These are phyloP conservation scores for Entomobrya proxima DNA, from an alignment of 2,888 invertebrate genomes.

Conservation along the genomic window DNA sequence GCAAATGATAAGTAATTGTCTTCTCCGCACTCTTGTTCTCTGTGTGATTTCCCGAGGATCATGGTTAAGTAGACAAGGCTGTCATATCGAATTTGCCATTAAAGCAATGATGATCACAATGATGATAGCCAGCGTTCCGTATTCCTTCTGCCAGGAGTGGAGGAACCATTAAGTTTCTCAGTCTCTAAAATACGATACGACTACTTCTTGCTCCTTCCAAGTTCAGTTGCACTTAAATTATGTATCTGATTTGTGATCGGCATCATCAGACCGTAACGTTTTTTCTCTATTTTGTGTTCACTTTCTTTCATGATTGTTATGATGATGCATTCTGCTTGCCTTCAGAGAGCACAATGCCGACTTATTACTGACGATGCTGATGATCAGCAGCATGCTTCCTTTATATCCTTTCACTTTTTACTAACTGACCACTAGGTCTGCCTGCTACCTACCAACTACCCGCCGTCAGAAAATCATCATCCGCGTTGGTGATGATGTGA, in stretches of 20 bases:
- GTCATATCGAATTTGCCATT: slow-evolving; percentile 57
- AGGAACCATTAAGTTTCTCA: slow-evolving; percentile 28
- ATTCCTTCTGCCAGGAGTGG: background rate
- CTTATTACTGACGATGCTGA: background rate
- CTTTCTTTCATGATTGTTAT: background rate
- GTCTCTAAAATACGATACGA: background rate
- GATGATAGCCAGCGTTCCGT: background rate
- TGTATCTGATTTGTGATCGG: slow-evolving; percentile 41
- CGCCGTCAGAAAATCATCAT: too few species aligned
- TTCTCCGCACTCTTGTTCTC: background rate
- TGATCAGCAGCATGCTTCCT: slow-evolving; percentile 1
- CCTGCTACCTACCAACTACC: background rate
- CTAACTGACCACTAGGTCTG: background rate
- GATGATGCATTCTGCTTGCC: slow-evolving; percentile 2
- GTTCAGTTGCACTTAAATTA: slow-evolving; percentile 22
- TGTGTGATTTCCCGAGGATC: slow-evolving; percentile 34
- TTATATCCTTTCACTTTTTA: background rate
- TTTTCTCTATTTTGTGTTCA: background rate
- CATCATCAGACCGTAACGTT: slow-evolving; percentile 35
- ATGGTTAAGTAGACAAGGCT: slow-evolving; percentile 56
- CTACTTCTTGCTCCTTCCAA: background rate
- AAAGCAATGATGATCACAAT: background rate
- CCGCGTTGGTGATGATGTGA: slow-evolving; percentile 23
- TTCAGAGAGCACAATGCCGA: slow-evolving; percentile 35
- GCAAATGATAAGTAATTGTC: slow-evolving; percentile 50